Evolutionary conservation across 2,888 invertebrate species (phyloP), one percentile per base, ranked within the genome.

Genomic region (Eurois occulta): DNA sequence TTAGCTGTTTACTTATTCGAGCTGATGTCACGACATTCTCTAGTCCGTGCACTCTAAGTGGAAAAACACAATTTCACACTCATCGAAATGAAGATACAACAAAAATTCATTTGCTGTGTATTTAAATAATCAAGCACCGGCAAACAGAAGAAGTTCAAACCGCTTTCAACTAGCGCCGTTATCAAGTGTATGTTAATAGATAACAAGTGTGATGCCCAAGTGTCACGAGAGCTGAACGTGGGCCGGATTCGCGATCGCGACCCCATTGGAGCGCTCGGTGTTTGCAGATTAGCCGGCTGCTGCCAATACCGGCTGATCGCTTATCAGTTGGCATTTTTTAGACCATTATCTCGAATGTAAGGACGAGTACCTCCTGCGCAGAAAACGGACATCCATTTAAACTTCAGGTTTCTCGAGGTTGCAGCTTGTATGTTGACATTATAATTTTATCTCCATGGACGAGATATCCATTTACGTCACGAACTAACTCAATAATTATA

Each of bases 131-230:
- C 84, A 87, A 87, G 85, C 87, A 87, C 80, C 87, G 83, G 86
- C 86, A 90, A 88, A 88, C 88, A 89, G 86, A 90, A 91, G 90
- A 89, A 88, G 91, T 88, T 91, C 52, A 83, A 93, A 92, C 94
- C 90, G 92, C 93, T 93, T 92, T 73, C 73, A 93, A 91, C 94
- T 88, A 90, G 91, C 84, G 77, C 83, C 81, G 89, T 96, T 96
- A 96, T 96, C 95, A 89, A 86, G 84, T 85, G 86, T 90, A 88
- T 91, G 94, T 90, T 95, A 95, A 95, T 93, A 92, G 96, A 95
- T 96, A 95, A 95, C 91, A 90, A 90, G 88, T 88, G 88, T 89
- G 89, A 89, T 88, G 84, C 86, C 86, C 87, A 86, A 84, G 79
- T 80, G 89, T 93, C 95, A 95, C 95, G 95, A 92, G 87, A 90